Percentiles rank a stretch among this genome's conserved stretches.
phyloP scores from a whole-genome alignment of 2,113 vertebrate genomes.

The Percina caprodes region DNA sequence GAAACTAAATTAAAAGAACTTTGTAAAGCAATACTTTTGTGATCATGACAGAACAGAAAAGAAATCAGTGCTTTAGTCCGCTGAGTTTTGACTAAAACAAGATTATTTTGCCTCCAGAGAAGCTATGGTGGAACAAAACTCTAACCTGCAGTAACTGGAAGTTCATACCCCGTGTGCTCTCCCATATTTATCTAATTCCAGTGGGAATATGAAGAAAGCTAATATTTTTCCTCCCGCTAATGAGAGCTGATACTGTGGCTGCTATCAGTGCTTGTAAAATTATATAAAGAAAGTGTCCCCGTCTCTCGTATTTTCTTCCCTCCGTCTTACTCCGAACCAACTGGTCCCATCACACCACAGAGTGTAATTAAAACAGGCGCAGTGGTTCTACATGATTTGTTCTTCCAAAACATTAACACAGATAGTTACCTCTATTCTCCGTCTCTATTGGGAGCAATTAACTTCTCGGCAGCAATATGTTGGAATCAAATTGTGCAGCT shows the following conservation, averaged over 20 bases:
- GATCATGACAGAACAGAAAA: background rate
- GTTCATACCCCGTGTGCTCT: background rate
- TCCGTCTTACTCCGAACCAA: background rate
- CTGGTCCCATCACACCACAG: conserved; percentile 12
- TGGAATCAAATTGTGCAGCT: conserved; percentile 41
- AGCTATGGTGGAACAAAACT: conserved; percentile 9
- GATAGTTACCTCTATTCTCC: conserved; percentile 18
- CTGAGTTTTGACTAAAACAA: background rate
- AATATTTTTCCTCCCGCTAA: background rate
- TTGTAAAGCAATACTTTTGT: background rate
- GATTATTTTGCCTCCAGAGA: conserved; percentile 10
- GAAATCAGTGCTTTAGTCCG: background rate
- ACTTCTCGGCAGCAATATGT: conserved; percentile 43
- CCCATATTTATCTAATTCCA: conserved; percentile 8
- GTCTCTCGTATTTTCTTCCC: background rate
- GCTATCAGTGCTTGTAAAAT: conserved; percentile 27
- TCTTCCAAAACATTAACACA: conserved; percentile 52
- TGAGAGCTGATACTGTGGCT: conserved; percentile 2
- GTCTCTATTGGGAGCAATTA: conserved; percentile 33
- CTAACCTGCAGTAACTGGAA: conserved; percentile 1
- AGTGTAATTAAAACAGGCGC: conserved; percentile 43
- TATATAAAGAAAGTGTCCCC: background rate
- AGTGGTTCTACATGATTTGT: conserved; percentile 30
- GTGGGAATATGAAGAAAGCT: conserved; percentile 8
- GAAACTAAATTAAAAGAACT: background rate